A percentile compares a stretch with the other conserved stretches of the same genome.
Evolutionary conservation across 2,888 invertebrate genomes (phyloP).

Genomic region (Oxystoma pomonae): DNA sequence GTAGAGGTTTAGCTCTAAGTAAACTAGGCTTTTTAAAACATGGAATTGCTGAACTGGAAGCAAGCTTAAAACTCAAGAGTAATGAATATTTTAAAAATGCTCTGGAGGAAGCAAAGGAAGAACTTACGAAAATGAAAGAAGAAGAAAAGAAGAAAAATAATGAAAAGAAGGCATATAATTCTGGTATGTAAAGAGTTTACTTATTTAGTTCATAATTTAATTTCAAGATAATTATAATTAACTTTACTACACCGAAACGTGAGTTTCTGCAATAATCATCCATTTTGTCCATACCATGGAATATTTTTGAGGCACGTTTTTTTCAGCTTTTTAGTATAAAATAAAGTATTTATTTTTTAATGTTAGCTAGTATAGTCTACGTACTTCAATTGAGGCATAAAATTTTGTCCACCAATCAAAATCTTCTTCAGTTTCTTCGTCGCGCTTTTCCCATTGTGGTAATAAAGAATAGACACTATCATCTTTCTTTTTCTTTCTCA

Average conservation of each 20-base stretch:
- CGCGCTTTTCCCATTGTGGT: slow-evolving; percentile 8
- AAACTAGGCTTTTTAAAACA: slow-evolving; percentile 65
- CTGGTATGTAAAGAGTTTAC: too few species aligned
- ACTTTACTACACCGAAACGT: too few species aligned
- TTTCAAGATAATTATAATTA: too few species aligned
- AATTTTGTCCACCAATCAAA: slow-evolving; percentile 58
- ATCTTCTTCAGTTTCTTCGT: slow-evolving; percentile 40
- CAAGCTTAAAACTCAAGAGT: slow-evolving; percentile 64
- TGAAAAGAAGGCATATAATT: too few species aligned
- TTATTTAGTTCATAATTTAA: too few species aligned
- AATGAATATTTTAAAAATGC: slow-evolving; percentile 53
- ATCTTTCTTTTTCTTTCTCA: neutral
- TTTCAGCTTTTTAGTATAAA: too few species aligned
- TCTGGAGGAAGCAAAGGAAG: slow-evolving; percentile 19
- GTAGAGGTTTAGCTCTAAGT: slow-evolving; percentile 71
- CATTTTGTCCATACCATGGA: too few species aligned
- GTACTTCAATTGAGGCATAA: slow-evolving; percentile 44
- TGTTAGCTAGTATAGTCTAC: too few species aligned
- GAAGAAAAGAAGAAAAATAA: too few species aligned
- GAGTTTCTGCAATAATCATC: too few species aligned
- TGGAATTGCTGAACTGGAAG: slow-evolving; percentile 70
- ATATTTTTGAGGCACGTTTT: too few species aligned
- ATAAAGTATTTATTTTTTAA: too few species aligned
- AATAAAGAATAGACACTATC: slow-evolving; percentile 18
- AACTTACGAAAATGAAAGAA: neutral